Percentiles rank a stretch among this genome's conserved stretches.
These are phyloP conservation scores for Caenorhabditis doughertyi DNA, from an alignment of 2,888 invertebrate genomes.

Conservation along the genomic window DNA sequence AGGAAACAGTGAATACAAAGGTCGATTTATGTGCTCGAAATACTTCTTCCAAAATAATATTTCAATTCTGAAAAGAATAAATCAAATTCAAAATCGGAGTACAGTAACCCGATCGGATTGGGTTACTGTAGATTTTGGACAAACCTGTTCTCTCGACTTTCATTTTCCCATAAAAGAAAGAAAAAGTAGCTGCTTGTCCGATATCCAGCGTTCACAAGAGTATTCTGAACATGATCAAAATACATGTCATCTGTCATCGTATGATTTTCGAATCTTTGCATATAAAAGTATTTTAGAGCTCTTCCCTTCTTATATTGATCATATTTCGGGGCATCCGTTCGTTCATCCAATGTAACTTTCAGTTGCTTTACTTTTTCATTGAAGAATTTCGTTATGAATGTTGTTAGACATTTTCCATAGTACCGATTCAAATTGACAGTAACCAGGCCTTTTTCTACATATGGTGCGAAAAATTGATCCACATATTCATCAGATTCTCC, in stretches of 20 bases:
- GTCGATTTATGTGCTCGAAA: background rate
- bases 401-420: background rate
- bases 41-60: conserved; percentile 35
- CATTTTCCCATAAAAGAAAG: background rate
- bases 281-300: conserved; percentile 18
- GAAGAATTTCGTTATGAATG: conserved; percentile 36
- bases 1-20: background rate
- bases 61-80: conserved; percentile 40
- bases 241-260: conserved; percentile 34
- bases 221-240: conserved; percentile 26
- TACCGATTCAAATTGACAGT: conserved; percentile 8
- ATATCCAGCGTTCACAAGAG: background rate
- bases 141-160: conserved; percentile 17
- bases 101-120: too few relatives aligned
- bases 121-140: background rate
- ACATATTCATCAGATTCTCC: conserved; percentile 14
- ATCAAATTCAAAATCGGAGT: background rate
- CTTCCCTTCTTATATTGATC: conserved; percentile 1
- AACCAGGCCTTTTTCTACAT: conserved; percentile 16
- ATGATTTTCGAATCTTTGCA: conserved; percentile 16
- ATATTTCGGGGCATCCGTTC: conserved; percentile 32
- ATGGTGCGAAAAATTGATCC: conserved; percentile 20
- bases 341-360: conserved; percentile 25
- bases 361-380: conserved; percentile 21
- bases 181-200: background rate